Evolutionary conservation across 2,797 vertebrate species (phyloP).

Genomic region (Notolabrus celidotus): DNA sequence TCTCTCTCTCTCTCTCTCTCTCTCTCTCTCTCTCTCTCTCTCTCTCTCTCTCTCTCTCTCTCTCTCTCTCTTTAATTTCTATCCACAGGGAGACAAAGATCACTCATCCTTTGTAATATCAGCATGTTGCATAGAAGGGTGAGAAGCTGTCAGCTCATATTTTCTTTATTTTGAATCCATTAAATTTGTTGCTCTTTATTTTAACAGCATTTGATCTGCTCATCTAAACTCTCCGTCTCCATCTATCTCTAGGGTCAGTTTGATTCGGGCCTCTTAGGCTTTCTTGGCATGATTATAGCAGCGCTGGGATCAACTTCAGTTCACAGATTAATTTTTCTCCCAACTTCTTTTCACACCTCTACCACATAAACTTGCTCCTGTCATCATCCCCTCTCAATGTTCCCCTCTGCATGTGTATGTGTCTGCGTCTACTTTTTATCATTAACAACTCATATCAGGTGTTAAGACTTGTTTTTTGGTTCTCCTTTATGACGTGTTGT

Average conservation of each 20-base stretch:
- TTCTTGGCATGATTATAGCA: background rate
- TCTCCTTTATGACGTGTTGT: background rate
- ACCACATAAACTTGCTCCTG: background rate
- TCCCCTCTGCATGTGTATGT: conserved; percentile 16
- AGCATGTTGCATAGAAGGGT: background rate
- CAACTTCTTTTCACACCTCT: conserved; percentile 11
- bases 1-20: too few species aligned
- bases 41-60: too few species aligned
- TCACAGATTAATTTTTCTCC: conserved; percentile 6
- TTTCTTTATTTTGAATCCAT: background rate
- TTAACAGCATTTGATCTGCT: conserved; percentile 21
- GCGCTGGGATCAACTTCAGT: conserved; percentile 7
- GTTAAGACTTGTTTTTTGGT: background rate
- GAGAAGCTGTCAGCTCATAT: background rate
- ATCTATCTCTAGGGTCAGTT: conserved; percentile 17
- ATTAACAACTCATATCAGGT: conserved; percentile 27
- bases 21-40: too few species aligned
- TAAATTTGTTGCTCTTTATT: background rate
- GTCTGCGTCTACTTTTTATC: background rate
- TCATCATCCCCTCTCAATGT: conserved; percentile 5
- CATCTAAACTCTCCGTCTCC: conserved; percentile 5
- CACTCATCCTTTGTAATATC: conserved; percentile 11
- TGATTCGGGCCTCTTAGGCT: background rate
- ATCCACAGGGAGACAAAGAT: background rate
- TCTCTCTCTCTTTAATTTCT: too few species aligned